phyloP scores from a whole-genome alignment of 1,140 invertebrate genomes.

The Xylocopa sonorina region DNA sequence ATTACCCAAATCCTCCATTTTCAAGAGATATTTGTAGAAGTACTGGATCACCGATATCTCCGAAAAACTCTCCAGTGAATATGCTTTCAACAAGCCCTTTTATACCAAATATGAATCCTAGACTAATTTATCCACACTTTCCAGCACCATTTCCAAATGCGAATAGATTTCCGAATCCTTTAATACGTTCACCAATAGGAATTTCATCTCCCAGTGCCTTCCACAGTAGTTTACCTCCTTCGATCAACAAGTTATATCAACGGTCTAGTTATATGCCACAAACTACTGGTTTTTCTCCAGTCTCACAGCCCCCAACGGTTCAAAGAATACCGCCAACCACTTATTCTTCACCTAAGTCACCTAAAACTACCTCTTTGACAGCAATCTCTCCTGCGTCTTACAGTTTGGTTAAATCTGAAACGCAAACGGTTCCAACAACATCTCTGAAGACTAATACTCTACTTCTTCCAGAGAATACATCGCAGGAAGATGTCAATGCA shows the following conservation, averaged over 20 bases:
- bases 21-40: constrained; percentile 74
- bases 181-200: constrained; percentile 75
- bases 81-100: constrained; percentile 82
- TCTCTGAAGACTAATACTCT: constrained; percentile 61
- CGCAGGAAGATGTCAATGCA: constrained; percentile 67
- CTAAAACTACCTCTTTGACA: constrained; percentile 65
- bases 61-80: constrained; percentile 77
- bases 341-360: constrained; percentile 74
- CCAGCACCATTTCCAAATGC: constrained; percentile 78
- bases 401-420: constrained; percentile 54
- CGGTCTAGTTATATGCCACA: constrained; percentile 75
- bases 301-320: constrained; percentile 70
- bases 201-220: constrained; percentile 78
- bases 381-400: constrained; percentile 55
- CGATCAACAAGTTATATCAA: constrained; percentile 79
- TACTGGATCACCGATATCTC: constrained; percentile 72
- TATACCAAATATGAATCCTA: constrained; percentile 82
- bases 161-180: constrained; percentile 72
- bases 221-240: constrained; percentile 79
- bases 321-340: constrained; percentile 78
- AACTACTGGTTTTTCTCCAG: constrained; percentile 68
- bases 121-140: constrained; percentile 79
- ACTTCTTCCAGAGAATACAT: constrained; percentile 58
- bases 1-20: constrained; percentile 75
- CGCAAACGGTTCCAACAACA: constrained; percentile 51